Evolutionary conservation across 2,113 vertebrate species (phyloP).

Genomic region (Corydoras maculifer): DNA sequence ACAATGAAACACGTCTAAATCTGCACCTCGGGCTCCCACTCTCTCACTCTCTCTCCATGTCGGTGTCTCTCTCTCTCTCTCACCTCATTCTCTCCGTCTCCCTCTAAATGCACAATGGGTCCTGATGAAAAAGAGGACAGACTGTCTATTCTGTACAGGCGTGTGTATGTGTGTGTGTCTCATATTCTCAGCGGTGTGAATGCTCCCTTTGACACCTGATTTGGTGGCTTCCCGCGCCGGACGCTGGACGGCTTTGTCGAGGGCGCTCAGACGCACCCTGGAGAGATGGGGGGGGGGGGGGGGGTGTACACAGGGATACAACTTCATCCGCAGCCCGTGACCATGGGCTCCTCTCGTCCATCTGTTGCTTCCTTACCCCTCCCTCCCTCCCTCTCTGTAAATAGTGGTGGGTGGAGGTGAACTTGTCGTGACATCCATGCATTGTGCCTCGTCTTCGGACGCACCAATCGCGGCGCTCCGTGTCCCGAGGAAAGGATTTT

Average conservation of each 20-base stretch:
- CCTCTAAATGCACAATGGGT: conserved; percentile 36
- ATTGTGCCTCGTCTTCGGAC: too few relatives aligned
- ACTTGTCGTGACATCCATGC: too few relatives aligned
- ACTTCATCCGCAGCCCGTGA: too few relatives aligned
- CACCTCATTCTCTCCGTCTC: conserved; percentile 24
- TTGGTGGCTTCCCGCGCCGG: conserved; percentile 19
- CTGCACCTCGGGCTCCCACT: conserved; percentile 45
- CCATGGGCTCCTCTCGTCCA: too few relatives aligned
- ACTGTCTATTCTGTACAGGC: conserved; percentile 7
- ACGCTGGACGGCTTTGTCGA: conserved; percentile 28
- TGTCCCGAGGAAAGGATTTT: too few relatives aligned
- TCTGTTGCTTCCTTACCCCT: too few relatives aligned
- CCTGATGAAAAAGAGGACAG: conserved; percentile 42
- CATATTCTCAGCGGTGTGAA: conserved; percentile 33
- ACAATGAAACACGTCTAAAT: conserved; percentile 47
- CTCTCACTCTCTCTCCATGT: conserved; percentile 34
- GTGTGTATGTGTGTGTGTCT: conserved; percentile 8
- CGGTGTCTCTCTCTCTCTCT: conserved; percentile 19
- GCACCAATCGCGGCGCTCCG: too few relatives aligned
- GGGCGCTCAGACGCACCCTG: conserved; percentile 8
- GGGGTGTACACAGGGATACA: too few relatives aligned
- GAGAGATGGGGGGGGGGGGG: neutral
- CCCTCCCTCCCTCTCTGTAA: neutral
- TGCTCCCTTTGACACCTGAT: conserved; percentile 37
- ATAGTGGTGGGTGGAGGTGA: too few relatives aligned